Percentiles rank a stretch among this genome's conserved stretches.
Evolutionary conservation across 1,140 invertebrate genomes (phyloP).

Genomic region (Trypoxylus dichotomus): DNA sequence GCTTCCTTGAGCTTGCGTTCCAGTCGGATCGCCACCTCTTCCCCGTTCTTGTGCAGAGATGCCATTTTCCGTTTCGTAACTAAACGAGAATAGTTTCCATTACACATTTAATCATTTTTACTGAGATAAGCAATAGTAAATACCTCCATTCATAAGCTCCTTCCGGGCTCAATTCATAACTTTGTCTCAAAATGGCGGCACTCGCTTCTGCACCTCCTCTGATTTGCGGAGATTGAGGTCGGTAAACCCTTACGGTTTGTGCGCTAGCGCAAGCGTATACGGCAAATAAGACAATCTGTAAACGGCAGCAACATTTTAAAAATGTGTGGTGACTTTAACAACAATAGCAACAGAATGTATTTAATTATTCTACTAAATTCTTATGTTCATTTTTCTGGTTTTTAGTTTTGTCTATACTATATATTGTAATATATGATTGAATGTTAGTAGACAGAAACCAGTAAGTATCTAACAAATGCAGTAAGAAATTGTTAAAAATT

Average conservation of each 20-base stretch:
- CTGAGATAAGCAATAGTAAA: not conserved
- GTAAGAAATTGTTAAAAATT: no score
- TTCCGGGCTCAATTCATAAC: not conserved
- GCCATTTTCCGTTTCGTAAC: constrained; percentile 61
- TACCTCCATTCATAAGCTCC: constrained; percentile 24
- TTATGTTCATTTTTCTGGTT: no score
- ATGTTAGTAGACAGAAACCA: no score
- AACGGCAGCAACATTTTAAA: not conserved
- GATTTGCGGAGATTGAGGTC: not conserved
- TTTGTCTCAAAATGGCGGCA: constrained; percentile 15
- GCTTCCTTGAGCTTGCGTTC: constrained; percentile 64
- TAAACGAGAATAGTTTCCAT: constrained; percentile 35
- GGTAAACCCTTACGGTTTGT: not conserved
- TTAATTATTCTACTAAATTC: no score
- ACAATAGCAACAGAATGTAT: no score
- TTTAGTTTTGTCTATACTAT: no score
- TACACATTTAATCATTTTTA: not conserved
- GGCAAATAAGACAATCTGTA: not conserved
- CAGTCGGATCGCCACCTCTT: constrained; percentile 51
- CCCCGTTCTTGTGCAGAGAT: constrained; percentile 56
- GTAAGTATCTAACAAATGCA: no score
- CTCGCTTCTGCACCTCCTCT: not conserved
- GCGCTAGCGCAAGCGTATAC: not conserved
- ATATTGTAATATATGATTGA: no score
- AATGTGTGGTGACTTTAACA: no score